phyloP scores from a whole-genome alignment of 37 sponge, comb jelly and placozoan genomes.

The Halisarca cf. caerulea region DNA sequence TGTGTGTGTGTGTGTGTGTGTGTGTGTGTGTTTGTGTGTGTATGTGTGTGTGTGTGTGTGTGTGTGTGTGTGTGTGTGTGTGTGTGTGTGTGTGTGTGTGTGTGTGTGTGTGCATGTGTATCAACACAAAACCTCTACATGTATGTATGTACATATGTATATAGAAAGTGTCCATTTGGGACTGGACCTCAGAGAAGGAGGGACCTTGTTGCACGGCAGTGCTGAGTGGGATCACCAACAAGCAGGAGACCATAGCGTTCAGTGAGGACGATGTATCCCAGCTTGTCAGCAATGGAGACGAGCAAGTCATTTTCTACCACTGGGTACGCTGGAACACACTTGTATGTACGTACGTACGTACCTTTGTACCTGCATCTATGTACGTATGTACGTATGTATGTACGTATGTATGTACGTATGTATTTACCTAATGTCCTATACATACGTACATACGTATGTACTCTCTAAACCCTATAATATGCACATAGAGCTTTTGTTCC shows the following conservation, averaged over 20 bases:
- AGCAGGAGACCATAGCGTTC: slow-evolving; percentile 56
- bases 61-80: no score
- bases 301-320: slow-evolving; percentile 83
- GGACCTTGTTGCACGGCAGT: slow-evolving; percentile 45
- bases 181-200: slow-evolving; percentile 83
- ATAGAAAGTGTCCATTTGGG: slow-evolving; percentile 81
- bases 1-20: no score
- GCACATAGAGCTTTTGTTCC: no score
- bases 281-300: slow-evolving; percentile 75
- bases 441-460: background rate
- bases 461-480: no score
- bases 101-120: no score
- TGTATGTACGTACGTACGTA: no score
- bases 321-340: slow-evolving; percentile 60
- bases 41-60: no score
- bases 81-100: no score
- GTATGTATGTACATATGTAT: no score
- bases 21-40: no score
- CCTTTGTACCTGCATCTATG: background rate
- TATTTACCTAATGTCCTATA: background rate
- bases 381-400: background rate
- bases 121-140: no score
- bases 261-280: slow-evolving; percentile 59
- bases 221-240: slow-evolving; percentile 38
- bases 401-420: background rate